Evolutionary conservation across 2,113 vertebrate genomes (phyloP).

Genomic region (Smithornis capensis): DNA sequence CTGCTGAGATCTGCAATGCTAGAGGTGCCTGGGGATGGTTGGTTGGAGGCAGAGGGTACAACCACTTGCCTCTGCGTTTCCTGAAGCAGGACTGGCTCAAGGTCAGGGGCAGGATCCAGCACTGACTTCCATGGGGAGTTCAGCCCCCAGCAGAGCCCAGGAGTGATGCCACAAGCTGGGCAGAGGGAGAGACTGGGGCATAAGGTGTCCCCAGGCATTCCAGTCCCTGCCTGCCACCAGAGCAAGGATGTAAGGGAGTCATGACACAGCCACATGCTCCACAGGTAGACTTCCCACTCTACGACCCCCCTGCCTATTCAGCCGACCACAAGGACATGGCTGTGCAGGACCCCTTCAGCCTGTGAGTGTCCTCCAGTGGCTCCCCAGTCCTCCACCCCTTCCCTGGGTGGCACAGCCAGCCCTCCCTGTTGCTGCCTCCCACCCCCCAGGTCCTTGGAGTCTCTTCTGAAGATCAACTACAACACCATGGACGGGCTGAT

Average conservation of each 20-base stretch:
- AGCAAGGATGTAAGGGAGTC: background rate
- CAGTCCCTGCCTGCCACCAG: background rate
- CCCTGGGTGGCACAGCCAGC: background rate
- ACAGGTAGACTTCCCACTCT: conserved; percentile 82
- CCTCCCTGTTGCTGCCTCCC: background rate
- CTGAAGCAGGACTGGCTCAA: background rate
- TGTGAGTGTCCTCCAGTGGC: conserved; percentile 30
- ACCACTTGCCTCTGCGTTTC: background rate
- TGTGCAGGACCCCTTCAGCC: conserved; percentile 55
- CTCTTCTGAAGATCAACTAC: conserved; percentile 69
- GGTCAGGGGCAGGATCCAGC: background rate
- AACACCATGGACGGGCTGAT: conserved; percentile 67
- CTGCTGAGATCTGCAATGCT: background rate
- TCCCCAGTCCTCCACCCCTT: background rate
- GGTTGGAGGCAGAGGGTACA: background rate
- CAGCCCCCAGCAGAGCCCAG: background rate
- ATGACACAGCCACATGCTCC: fast-evolving
- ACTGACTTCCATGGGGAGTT: background rate
- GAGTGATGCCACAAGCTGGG: background rate
- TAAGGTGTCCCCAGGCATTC: fast-evolving
- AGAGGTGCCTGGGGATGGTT: background rate
- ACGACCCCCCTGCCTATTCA: conserved; percentile 75
- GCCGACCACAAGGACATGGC: conserved; percentile 58
- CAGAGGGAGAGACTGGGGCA: background rate
- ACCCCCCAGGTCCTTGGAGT: conserved; percentile 54